Evolutionary conservation across 1,140 invertebrate species (phyloP), one percentile per base, ranked within the genome.

Genomic region (Acyrthosiphon pisum): DNA sequence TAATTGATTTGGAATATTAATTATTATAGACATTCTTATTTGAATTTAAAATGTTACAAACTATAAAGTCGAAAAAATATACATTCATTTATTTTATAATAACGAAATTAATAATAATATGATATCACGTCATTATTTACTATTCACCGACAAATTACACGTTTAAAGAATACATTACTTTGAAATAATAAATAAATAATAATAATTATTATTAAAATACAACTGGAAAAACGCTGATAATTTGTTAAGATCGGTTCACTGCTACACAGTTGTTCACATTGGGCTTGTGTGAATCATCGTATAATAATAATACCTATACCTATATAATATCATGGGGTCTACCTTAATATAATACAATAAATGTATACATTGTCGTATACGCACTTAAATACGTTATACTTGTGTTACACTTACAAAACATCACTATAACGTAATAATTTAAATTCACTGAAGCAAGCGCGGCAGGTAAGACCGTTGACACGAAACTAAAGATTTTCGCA

Each of bases 341-440:
- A 1, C 9, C 26, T 14, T 76, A n/a, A n/a, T 76, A 76, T 76
- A 18, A 18, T 76, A n/a, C n/a, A 76, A 76, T 76, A 76, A n/a
- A 76, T 76, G 60, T 4, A 76, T n/a, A 18, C 14, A n/a, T 76
- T 18, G 35, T 41, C 81, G 20, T 9, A 83, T 30, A 30, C 26
- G 14, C 26, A 26, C 30, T 37, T 18, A 44, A 26, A 46, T 44
- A 48, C 84, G 20, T 23, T 37, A 9, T 53, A 53, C 81, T 83
- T 22, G 20, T 53, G 20, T 53, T 46, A 87, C 14, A 44, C 14
- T 46, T 18, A 30, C 26, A 44, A 46, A 30, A 46, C 14, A 76
- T 35, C 60, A 76, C 30, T n/a, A 76, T n/a, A 76, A n/a, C 60
- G 30, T 87, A 87, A 87, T 87, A 87, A 87, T 87, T 46, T 44